Conservation (phyloP, 2,113 vertebrate genomes). For the Tychaedon coryphoeus region DNA sequence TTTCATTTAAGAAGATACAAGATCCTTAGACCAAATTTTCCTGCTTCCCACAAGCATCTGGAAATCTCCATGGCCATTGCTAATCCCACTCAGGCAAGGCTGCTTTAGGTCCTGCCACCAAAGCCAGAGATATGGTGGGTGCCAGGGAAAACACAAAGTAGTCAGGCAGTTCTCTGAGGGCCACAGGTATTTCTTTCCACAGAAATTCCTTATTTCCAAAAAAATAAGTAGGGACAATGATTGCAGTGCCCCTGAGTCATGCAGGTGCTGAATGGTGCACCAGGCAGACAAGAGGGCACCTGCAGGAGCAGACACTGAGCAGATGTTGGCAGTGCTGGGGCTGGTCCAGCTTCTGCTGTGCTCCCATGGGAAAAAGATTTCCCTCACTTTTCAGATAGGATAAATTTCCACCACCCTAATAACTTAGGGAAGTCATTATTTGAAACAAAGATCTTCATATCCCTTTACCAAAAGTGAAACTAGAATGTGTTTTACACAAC, state of each 20-base stretch:
- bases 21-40: neutral
- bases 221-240: neutral
- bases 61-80: neutral
- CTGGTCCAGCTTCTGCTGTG: neutral
- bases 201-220: neutral
- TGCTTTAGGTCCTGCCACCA: neutral
- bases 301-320: neutral
- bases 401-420: neutral
- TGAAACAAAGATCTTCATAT: neutral
- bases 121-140: neutral
- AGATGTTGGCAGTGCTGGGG: too few relatives aligned
- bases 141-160: neutral
- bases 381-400: neutral
- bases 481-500: too few relatives aligned
- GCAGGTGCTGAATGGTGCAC: neutral
- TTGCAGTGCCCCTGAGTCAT: neutral
- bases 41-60: neutral
- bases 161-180: neutral
- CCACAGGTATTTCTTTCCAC: neutral
- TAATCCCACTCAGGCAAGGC: neutral
- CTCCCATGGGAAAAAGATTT: fast-evolving
- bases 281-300: neutral
- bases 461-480: neutral
- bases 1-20: neutral
- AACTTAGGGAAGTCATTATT: neutral